phyloP scores from a whole-genome alignment of 2,888 invertebrate genomes.

The Xanthorhoe designata region DNA sequence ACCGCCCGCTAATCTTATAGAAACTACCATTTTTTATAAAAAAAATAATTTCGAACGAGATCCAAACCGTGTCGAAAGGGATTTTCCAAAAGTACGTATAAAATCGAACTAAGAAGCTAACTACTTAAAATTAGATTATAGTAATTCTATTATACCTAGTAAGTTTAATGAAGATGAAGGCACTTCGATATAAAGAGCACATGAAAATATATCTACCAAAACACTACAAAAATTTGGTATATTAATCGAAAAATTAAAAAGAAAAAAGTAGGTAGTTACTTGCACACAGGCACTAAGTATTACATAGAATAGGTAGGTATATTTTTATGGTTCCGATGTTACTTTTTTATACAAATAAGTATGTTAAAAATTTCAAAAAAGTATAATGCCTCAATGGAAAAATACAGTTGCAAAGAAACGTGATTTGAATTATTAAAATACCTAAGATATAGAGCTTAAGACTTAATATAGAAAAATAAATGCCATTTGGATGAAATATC shows the following conservation, averaged over 20 bases:
- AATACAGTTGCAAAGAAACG: conserved; percentile 34
- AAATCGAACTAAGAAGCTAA: conserved; percentile 64
- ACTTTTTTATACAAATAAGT: background rate
- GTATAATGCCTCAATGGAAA: conserved; percentile 30
- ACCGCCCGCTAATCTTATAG: conserved; percentile 75
- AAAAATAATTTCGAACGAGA: conserved; percentile 74
- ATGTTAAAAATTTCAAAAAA: conserved; percentile 5
- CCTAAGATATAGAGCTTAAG: conserved; percentile 52
- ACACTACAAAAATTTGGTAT: too few relatives aligned
- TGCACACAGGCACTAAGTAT: background rate
- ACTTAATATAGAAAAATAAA: conserved; percentile 68
- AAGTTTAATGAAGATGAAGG: conserved; percentile 46
- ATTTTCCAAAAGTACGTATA: conserved; percentile 61
- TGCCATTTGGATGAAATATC: conserved; percentile 60
- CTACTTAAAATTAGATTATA: conserved; percentile 72
- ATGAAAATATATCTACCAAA: conserved; percentile 4
- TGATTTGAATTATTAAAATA: conserved; percentile 39
- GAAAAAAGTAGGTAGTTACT: background rate
- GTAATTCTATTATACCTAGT: conserved; percentile 42
- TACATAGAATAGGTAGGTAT: background rate
- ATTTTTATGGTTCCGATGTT: background rate
- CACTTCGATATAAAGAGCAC: conserved; percentile 35
- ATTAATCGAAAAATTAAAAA: too few relatives aligned
- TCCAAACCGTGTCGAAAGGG: conserved; percentile 64
- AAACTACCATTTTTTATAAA: conserved; percentile 54